A percentile compares a stretch with the other conserved stretches of the same genome.
Evolutionary conservation across 2,888 invertebrate genomes (phyloP).

Genomic region (Glyphotaelius pellucidus): DNA sequence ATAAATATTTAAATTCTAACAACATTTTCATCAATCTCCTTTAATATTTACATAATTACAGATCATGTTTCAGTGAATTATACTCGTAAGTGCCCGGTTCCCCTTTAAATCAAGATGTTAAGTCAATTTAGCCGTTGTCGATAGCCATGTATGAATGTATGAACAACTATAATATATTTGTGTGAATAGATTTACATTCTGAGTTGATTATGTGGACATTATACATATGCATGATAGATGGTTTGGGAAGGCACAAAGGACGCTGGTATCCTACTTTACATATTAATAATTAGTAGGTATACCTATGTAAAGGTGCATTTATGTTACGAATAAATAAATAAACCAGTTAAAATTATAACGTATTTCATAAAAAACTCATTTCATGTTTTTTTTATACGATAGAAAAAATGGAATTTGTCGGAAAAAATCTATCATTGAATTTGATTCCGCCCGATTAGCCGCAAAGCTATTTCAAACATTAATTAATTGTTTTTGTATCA

Average conservation of each 20-base stretch:
- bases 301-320: not conserved
- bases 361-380: not conserved
- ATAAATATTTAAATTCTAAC: conserved; percentile 38
- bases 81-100: not conserved
- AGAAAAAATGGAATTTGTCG: not conserved
- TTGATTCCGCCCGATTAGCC: not conserved
- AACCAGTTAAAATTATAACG: not conserved
- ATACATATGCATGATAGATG: not conserved
- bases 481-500: too few relatives aligned
- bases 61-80: conserved; percentile 35
- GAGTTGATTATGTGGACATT: not conserved
- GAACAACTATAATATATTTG: not conserved
- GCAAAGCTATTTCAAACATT: not conserved
- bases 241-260: not conserved
- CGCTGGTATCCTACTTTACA: not conserved
- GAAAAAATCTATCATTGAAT: not conserved
- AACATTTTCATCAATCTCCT: conserved; percentile 40
- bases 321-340: not conserved
- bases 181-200: not conserved
- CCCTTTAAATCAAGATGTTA: conserved; percentile 2
- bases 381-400: not conserved
- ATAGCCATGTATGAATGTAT: not conserved
- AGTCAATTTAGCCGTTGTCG: not conserved
- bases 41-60: conserved; percentile 42
- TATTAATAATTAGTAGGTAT: not conserved